Evolutionary conservation across 2,888 invertebrate genomes (phyloP).

Genomic region (Pristionchus arcanus): DNA sequence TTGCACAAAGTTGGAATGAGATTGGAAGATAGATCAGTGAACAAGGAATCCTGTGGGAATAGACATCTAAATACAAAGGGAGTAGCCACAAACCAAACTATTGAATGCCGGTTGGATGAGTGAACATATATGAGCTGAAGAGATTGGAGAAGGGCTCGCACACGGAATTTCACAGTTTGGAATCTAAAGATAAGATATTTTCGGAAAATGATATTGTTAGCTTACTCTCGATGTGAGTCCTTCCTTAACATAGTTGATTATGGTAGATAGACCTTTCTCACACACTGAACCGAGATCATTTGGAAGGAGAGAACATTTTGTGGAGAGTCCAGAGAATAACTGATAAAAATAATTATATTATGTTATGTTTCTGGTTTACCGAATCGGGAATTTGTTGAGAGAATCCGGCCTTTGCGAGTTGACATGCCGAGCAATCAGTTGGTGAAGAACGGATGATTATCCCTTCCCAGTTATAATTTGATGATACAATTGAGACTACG

Average conservation of each 20-base stretch:
- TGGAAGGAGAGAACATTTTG: constrained; percentile 34
- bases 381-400: constrained; percentile 24
- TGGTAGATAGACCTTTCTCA: not conserved
- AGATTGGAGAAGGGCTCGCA: constrained; percentile 7
- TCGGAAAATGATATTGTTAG: not conserved
- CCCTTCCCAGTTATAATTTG: not conserved
- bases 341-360: not conserved
- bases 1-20: constrained; percentile 14
- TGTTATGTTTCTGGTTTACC: not conserved
- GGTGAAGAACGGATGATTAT: not conserved
- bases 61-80: not conserved
- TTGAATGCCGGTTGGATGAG: not conserved
- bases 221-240: constrained; percentile 17
- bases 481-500: not conserved
- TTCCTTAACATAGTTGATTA: constrained; percentile 13
- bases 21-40: constrained; percentile 41
- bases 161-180: constrained; percentile 19
- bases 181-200: constrained; percentile 8
- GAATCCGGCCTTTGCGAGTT: not conserved
- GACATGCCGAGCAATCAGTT: constrained; percentile 17
- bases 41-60: constrained; percentile 6
- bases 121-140: not conserved
- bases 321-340: not conserved
- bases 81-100: not conserved
- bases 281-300: not conserved